Base-by-base conservation (phyloP, 92 coral and sea anemone species). In the Montipora capitata region DNA sequence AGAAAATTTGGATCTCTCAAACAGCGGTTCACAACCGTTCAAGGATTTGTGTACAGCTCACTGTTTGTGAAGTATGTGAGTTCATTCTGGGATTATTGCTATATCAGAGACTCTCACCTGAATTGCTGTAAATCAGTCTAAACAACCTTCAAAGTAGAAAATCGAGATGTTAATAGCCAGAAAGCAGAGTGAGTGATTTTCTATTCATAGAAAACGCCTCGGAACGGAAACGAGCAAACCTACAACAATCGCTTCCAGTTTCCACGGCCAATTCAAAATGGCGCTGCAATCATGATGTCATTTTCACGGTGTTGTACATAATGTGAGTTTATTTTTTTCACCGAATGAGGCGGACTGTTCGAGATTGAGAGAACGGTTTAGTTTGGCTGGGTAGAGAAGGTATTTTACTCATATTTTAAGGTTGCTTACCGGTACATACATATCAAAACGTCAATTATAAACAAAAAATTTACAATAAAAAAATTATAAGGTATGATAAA, bases 221-320 rank as follows among this genome's bases (percentile, higher is more conserved):
- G 17, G 45, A 80, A 81, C 77, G 77, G 77, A 68, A 52, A 5
- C 77, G 52, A 80, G 13, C 9, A 12, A 67, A 51, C 15, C 6
- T 20, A 13, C 69, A 44, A 77, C 52, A 18, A 42, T 80, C 85
- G 85, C 52, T 15, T 68, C 85, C 85, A 81, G 85, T 68, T 81
- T 81, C n/a, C 85, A 38, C 85, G 61, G 83, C 15, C 61, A 54
- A 54, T 54, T 63, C 83, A 78, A 63, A 64, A 78, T 78, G 83
- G 83, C 83, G 85, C 85, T 68, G 49, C 72, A 10, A 17, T 0
- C 38, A 68, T 40, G 35, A 81, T 81, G 77, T 81, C 77, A 81
- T 68, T 70, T 81, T 81, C 67, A 56, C 12, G 3, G 4, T 4
- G 3, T 51, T 5, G 52, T 68, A 81, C 67, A 68, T 69, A 68